These are phyloP conservation scores for Drosophila arawakana DNA, from an alignment of 1,140 invertebrate genomes.

Conservation along the genomic window DNA sequence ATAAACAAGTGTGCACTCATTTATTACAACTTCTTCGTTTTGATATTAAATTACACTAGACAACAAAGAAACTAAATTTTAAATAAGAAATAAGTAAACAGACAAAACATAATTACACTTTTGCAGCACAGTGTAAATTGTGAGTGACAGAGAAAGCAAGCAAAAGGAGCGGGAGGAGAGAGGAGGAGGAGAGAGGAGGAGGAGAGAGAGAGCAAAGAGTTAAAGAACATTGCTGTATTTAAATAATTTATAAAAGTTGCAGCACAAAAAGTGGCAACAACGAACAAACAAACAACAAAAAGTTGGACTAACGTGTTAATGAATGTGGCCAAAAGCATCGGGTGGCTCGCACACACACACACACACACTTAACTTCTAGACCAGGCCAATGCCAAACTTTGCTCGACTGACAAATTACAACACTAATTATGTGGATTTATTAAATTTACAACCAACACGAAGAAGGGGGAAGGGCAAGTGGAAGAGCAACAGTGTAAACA, in stretches of 20 bases:
- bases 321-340: conserved; percentile 49
- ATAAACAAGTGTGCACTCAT: conserved; percentile 71
- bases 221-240: conserved; percentile 52
- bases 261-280: not conserved
- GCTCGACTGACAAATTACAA: conserved; percentile 48
- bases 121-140: conserved; percentile 25
- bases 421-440: conserved; percentile 54
- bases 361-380: conserved; percentile 14
- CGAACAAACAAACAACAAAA: conserved; percentile 16
- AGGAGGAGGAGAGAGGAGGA: not conserved
- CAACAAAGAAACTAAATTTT: not conserved
- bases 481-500: not conserved
- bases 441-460: conserved; percentile 22
- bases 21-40: conserved; percentile 43
- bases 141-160: conserved; percentile 9
- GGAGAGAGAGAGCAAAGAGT: not conserved
- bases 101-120: not conserved
- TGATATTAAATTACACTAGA: conserved; percentile 30
- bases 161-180: too few relatives aligned
- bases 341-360: not conserved
- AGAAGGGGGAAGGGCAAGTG: not conserved
- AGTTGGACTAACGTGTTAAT: conserved; percentile 55
- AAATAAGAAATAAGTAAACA: too few relatives aligned
- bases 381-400: conserved; percentile 19
- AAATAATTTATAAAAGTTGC: conserved; percentile 38